These are phyloP conservation scores for Leptarthrus brevirostris DNA, from an alignment of 2,888 invertebrate genomes.

Conservation along the genomic window DNA sequence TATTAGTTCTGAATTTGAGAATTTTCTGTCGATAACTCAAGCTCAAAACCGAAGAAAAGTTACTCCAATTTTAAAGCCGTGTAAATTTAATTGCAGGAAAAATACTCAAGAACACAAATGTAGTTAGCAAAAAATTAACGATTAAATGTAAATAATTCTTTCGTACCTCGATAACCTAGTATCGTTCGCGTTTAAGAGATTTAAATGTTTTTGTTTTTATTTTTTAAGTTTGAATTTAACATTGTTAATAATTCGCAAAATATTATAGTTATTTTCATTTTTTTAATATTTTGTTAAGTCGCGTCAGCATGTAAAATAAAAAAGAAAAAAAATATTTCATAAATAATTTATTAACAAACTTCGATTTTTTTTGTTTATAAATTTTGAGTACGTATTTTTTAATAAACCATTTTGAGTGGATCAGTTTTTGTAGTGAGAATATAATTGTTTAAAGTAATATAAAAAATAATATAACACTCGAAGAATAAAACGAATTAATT, in stretches of 20 bases:
- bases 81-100: conserved; percentile 16
- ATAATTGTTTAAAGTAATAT: too few species aligned
- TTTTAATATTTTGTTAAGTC: conserved; percentile 28
- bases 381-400: neutral
- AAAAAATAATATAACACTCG: too few species aligned
- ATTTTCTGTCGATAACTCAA: neutral
- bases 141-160: conserved; percentile 9
- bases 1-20: too few species aligned
- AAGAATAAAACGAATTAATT: too few species aligned
- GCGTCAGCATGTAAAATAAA: conserved; percentile 43
- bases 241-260: conserved; percentile 35
- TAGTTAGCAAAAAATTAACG: neutral
- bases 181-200: neutral
- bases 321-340: conserved; percentile 30
- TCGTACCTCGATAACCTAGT: conserved; percentile 45
- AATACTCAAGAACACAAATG: neutral
- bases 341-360: conserved; percentile 4
- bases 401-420: conserved; percentile 2
- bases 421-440: too few species aligned
- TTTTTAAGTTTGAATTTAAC: conserved; percentile 2
- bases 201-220: neutral
- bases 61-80: conserved; percentile 8
- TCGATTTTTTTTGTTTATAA: neutral
- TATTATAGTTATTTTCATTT: conserved; percentile 8
- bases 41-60: conserved; percentile 16